These are phyloP conservation scores for Taenaris catops DNA, from an alignment of 2,888 invertebrate genomes.

Conservation along the genomic window DNA sequence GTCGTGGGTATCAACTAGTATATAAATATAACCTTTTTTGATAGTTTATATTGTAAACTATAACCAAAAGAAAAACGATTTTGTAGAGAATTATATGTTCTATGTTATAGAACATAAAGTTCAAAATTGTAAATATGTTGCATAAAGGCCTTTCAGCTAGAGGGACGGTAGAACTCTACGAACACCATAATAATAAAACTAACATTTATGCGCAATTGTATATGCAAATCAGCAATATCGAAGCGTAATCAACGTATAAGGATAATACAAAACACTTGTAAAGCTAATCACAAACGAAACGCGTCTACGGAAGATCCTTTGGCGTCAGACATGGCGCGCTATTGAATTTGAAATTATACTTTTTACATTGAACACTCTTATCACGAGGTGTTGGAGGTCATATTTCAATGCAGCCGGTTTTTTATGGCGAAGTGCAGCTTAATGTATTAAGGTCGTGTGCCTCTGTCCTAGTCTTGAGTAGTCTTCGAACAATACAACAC, in stretches of 20 bases:
- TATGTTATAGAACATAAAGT: no score
- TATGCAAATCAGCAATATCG: not conserved
- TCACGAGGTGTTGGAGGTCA: slow-evolving; percentile 16
- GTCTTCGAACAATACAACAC: slow-evolving; percentile 13
- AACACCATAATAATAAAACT: no score
- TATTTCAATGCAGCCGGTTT: slow-evolving; percentile 7
- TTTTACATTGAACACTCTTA: slow-evolving; percentile 17
- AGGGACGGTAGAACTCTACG: no score
- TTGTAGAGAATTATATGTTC: no score
- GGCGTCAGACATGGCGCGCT: slow-evolving; percentile 16
- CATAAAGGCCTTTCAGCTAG: no score
- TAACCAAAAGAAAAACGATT: no score
- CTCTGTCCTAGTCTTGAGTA: slow-evolving; percentile 6
- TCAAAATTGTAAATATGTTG: no score
- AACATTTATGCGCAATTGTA: not conserved
- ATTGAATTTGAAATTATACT: slow-evolving; percentile 22
- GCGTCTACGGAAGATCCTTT: slow-evolving; percentile 30
- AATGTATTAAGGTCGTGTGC: slow-evolving; percentile 22
- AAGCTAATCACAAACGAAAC: slow-evolving; percentile 15
- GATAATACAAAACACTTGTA: slow-evolving; percentile 13
- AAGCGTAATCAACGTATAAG: slow-evolving; percentile 9
- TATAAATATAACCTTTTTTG: no score
- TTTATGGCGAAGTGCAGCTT: slow-evolving; percentile 20
- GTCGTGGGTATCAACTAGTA: no score
- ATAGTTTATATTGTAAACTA: no score